Conservation (phyloP, 2,113 vertebrate genomes). For the Tenebrosternarchus preto region DNA sequence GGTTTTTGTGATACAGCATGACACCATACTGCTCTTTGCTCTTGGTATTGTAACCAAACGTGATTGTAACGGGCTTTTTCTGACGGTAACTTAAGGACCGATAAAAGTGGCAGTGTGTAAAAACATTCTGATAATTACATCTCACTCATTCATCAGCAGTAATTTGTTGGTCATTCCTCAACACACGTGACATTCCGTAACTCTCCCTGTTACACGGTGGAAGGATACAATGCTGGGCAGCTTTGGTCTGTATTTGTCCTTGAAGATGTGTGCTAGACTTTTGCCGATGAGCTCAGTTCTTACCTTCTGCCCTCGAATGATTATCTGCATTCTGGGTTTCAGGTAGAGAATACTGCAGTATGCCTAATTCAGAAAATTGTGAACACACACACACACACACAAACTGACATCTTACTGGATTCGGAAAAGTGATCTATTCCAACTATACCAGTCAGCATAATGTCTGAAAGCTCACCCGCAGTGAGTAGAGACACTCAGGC, state of each 20-base stretch:
- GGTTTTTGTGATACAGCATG: slow-evolving; percentile 98
- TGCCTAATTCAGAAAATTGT: slow-evolving; percentile 70
- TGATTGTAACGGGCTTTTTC: slow-evolving; percentile 82
- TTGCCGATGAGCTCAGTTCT: slow-evolving; percentile 92
- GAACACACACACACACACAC: slow-evolving; percentile 14
- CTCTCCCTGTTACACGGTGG: neutral
- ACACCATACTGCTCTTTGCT: slow-evolving; percentile 95
- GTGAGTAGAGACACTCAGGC: slow-evolving; percentile 83
- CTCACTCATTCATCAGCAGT: neutral
- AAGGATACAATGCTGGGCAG: slow-evolving; percentile 85
- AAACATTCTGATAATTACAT: neutral
- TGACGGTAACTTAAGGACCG: slow-evolving; percentile 57
- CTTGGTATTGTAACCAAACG: slow-evolving; percentile 94
- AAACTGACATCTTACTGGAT: neutral
- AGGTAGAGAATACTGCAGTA: slow-evolving; percentile 96
- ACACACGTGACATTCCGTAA: neutral
- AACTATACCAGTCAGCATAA: neutral
- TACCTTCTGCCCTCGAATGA: slow-evolving; percentile 88
- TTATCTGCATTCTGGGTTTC: slow-evolving; percentile 94
- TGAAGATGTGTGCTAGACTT: slow-evolving; percentile 83
- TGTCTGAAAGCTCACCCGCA: slow-evolving; percentile 62
- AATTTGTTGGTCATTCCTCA: neutral
- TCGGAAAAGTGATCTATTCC: neutral
- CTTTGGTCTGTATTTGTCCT: slow-evolving; percentile 85
- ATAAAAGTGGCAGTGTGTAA: neutral